These are phyloP conservation scores for Onychostoma macrolepis DNA, from an alignment of 2,113 vertebrate genomes.

Conservation along the genomic window DNA sequence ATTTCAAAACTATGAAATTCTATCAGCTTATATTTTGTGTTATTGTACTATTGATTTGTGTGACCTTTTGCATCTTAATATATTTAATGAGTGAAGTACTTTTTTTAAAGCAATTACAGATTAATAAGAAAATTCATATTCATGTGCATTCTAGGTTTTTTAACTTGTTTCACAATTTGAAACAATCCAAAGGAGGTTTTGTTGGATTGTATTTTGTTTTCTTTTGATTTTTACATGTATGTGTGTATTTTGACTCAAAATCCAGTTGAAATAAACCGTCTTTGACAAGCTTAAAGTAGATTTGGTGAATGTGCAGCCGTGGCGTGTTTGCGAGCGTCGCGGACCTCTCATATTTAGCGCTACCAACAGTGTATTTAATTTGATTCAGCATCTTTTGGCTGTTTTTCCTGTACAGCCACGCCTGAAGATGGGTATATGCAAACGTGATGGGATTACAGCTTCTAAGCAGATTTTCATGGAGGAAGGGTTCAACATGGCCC, in stretches of 20 bases:
- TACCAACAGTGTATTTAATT: slow-evolving; percentile 72
- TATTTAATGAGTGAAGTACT: not conserved
- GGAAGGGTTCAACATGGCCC: slow-evolving; percentile 75
- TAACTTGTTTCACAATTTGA: not conserved
- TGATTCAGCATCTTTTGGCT: slow-evolving; percentile 81
- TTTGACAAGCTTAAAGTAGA: slow-evolving; percentile 80
- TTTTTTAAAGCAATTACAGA: no score
- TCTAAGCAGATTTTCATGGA: slow-evolving; percentile 78
- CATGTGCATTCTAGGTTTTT: not conserved
- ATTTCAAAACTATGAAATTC: not conserved
- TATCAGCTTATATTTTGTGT: not conserved
- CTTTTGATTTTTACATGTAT: slow-evolving; percentile 62
- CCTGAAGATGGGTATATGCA: slow-evolving; percentile 80
- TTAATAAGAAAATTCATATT: not conserved
- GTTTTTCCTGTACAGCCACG: slow-evolving; percentile 76
- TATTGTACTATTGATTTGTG: not conserved
- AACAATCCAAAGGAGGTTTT: slow-evolving; percentile 47
- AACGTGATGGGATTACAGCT: slow-evolving; percentile 82
- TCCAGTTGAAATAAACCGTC: slow-evolving; percentile 77
- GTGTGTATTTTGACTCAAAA: slow-evolving; percentile 70
- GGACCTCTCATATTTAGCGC: slow-evolving; percentile 63
- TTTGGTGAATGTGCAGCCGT: slow-evolving; percentile 61
- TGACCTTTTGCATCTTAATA: not conserved
- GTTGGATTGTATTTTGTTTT: slow-evolving; percentile 60
- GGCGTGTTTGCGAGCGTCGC: slow-evolving; percentile 28